Base-by-base conservation (phyloP, 2,888 invertebrate genomes). In the Aproaerema taeniolella region DNA sequence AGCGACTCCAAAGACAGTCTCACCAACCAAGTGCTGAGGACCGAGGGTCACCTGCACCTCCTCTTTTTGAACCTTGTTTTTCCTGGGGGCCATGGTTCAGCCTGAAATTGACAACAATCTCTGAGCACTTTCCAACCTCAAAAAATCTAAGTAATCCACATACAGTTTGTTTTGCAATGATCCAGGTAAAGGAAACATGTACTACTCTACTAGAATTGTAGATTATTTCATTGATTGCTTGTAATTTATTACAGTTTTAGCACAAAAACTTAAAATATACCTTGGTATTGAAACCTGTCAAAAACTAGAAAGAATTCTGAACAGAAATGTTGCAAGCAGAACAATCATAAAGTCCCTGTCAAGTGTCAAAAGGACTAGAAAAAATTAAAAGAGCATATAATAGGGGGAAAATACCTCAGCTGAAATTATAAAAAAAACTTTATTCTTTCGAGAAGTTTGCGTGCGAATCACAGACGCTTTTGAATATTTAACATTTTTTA, bases 1-100 rank as follows among this genome's bases (percentile, higher is more conserved):
- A 47, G 99, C 99, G 12, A 99, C 99, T 43, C 99, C 99, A 73
- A 99, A 99, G 43, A 99, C 98, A 59, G 94, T 93, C 88, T 99
- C 99, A 50, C 99, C 99, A 73, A 97, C 97, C 56, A 96, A 93
- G 34, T 97, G 97, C 88, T 98, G 97, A 38, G 98, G 98, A 51
- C 98, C 98, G 48, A 98, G 91, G 20, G 95, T 95, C 38, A 98
- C 95, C 80, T 98, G 97, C 50, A 97, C 97, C 85, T 98, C 98
- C 81, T 98, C 98, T 88, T 97, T 97, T 64, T 94, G 95, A 62
- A 92, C 93, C 91, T 98, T 98, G 88, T 96, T 97, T 90, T 98
- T 97, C 71, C 98, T 93, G 54, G 98, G 98, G 74, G 98, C 97
- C 98, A 98, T 98, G 75, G 67, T 64, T 83, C 57, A 80, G 77